phyloP scores from a whole-genome alignment of 2,888 invertebrate genomes.

The Melieria crassipennis region DNA sequence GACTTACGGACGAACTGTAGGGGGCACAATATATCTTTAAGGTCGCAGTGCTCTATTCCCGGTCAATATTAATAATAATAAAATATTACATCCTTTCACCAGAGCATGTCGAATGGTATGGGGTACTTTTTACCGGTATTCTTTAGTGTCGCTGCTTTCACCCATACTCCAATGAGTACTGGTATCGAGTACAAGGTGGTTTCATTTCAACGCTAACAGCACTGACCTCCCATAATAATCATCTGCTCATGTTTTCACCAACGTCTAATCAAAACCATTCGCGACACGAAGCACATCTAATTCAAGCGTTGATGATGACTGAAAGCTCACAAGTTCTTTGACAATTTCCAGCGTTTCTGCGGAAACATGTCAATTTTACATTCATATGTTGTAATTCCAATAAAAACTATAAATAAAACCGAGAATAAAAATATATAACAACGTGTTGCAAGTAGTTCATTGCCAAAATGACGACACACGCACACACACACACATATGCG shows the following conservation, averaged over 20 bases:
- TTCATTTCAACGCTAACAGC: too few species aligned
- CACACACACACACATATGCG: not conserved
- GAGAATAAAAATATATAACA: conserved; percentile 1
- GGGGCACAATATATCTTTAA: too few species aligned
- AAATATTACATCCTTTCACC: too few species aligned
- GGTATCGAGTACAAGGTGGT: too few species aligned
- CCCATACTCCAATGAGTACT: too few species aligned
- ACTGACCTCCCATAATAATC: not conserved
- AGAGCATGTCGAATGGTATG: too few species aligned
- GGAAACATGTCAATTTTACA: conserved; percentile 15
- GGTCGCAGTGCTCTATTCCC: too few species aligned
- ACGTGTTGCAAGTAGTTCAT: conserved; percentile 25
- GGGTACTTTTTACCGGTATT: too few species aligned
- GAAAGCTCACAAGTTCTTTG: conserved; percentile 13
- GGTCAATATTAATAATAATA: too few species aligned
- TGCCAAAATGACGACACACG: conserved; percentile 10
- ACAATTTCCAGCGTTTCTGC: conserved; percentile 7
- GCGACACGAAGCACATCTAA: too few species aligned
- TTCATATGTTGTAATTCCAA: not conserved
- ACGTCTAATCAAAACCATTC: not conserved
- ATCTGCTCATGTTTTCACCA: not conserved
- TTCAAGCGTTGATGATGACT: not conserved
- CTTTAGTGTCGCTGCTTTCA: too few species aligned
- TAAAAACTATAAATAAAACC: not conserved
- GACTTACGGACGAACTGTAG: too few species aligned